phyloP scores from a whole-genome alignment of 2,113 vertebrate genomes.

The Isurus oxyrinchus region DNA sequence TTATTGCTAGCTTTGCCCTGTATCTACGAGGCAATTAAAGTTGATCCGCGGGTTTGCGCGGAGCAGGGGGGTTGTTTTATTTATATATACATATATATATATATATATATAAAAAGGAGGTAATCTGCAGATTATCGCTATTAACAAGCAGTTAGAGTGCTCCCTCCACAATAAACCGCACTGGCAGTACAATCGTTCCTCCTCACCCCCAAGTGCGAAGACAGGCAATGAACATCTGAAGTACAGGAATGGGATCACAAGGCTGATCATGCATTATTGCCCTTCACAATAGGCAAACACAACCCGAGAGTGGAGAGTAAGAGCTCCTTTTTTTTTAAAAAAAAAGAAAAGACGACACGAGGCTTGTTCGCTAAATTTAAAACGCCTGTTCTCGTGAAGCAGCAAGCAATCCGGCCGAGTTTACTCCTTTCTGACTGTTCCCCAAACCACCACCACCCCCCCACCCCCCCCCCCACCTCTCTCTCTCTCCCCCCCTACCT shows the following conservation, averaged over 20 bases:
- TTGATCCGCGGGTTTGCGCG: conserved; percentile 44
- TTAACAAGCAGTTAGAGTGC: conserved; percentile 51
- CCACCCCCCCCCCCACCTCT: no score
- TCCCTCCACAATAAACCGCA: conserved; percentile 50
- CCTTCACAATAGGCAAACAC: conserved; percentile 16
- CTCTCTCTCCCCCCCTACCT: no score
- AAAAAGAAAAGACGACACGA: neutral
- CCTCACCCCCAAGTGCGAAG: conserved; percentile 55
- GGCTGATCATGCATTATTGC: conserved; percentile 45
- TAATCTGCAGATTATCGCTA: conserved; percentile 54
- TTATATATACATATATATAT: no score
- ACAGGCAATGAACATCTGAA: conserved; percentile 46
- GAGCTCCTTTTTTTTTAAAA: neutral
- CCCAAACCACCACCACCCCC: no score
- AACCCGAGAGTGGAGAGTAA: neutral
- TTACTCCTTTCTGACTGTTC: neutral
- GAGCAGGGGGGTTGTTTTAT: no score
- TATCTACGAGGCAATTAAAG: conserved; percentile 49
- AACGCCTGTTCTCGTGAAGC: neutral
- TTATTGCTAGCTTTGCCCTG: conserved; percentile 47
- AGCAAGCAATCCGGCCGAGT: neutral
- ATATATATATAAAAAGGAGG: neutral
- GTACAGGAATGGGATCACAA: neutral
- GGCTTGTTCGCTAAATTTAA: neutral
- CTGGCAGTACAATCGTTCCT: conserved; percentile 57